Base-by-base conservation (phyloP, 37 sponge, comb jelly and placozoan genomes). In the Ianthella basta region DNA sequence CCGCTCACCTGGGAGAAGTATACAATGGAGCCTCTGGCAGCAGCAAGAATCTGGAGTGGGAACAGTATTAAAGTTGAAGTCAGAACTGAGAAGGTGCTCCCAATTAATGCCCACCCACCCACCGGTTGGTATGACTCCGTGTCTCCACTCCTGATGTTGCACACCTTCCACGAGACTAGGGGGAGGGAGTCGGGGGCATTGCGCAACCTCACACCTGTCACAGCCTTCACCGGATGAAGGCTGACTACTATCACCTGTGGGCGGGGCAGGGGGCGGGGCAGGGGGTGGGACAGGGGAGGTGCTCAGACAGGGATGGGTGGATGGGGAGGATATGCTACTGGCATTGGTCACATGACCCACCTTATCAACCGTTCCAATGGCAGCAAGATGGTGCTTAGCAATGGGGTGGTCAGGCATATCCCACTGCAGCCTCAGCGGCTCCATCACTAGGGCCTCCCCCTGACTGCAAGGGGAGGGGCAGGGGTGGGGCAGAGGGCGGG, bases 371-470 rank as follows among this genome's bases (percentile, higher is more conserved):
- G 83, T 82, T 56, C 60, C 83, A 29, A 82, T 59, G 59, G 83
- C 83, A 56, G 73, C 83, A 75, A 82, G 36, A 25, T 55, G 59
- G 6, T 82, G 59, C 64, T 82, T 55, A 37, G 50, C 59, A 55
- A 91, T 79, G 36, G 77, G 81, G 41, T 85, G 72, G 0, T 80
- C 67, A 54, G 88, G 86, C 30, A 59, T 74, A 20, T 86, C 61
- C 72, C 72, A 70, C 12, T 80, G 79, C 74, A 94, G 41, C 5
- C 83, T 80, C 50, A 95, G 56, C 4, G 95, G 93, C 53, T 91
- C 93, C 85, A 95, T 78, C 13, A 80, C 72, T 75, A 89, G 60
- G 16, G 92, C 95, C 84, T 95, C 95, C 38, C 95, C 95, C 79
- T 89, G 93, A 59, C 95, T 94, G 82, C 68, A 87, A 13, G 44